Conservation (phyloP, 2,113 vertebrate genomes). For the Tragelaphus scriptus region DNA sequence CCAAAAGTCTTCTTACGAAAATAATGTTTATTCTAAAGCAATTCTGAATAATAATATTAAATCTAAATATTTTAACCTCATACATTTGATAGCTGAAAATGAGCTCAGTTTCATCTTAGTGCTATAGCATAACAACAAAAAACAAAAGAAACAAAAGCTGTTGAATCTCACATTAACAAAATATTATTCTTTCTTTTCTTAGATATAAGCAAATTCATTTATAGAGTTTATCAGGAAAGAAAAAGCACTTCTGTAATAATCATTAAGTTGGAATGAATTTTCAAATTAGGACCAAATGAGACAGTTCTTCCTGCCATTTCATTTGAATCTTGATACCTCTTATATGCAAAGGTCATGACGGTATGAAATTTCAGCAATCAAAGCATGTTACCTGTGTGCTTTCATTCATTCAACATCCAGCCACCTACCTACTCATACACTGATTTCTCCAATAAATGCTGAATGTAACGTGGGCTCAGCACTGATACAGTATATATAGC, state of each 20-base stretch:
- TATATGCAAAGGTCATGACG: background rate
- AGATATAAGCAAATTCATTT: slow-evolving; percentile 37
- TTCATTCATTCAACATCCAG: background rate
- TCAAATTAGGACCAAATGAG: background rate
- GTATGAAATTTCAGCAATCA: background rate
- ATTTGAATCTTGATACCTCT: background rate
- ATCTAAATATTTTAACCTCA: slow-evolving; percentile 32
- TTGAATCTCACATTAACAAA: background rate
- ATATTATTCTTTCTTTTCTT: slow-evolving; percentile 2
- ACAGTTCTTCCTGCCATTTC: background rate
- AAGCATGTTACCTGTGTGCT: background rate
- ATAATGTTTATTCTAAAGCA: slow-evolving; percentile 30
- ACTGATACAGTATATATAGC: background rate
- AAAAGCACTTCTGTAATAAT: background rate
- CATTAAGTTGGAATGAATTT: slow-evolving; percentile 9
- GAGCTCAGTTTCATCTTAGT: slow-evolving; percentile 38
- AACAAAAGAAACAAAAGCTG: background rate
- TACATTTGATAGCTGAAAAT: slow-evolving; percentile 1
- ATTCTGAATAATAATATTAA: background rate
- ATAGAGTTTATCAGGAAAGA: background rate
- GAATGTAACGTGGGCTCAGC: background rate
- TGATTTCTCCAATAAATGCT: background rate
- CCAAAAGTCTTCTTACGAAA: background rate
- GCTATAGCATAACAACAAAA: slow-evolving; percentile 36
- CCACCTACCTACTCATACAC: background rate